A percentile compares a stretch with the other conserved stretches of the same genome.
Evolutionary conservation across 2,888 invertebrate genomes (phyloP).

Genomic region (Tiliacea aurago): DNA sequence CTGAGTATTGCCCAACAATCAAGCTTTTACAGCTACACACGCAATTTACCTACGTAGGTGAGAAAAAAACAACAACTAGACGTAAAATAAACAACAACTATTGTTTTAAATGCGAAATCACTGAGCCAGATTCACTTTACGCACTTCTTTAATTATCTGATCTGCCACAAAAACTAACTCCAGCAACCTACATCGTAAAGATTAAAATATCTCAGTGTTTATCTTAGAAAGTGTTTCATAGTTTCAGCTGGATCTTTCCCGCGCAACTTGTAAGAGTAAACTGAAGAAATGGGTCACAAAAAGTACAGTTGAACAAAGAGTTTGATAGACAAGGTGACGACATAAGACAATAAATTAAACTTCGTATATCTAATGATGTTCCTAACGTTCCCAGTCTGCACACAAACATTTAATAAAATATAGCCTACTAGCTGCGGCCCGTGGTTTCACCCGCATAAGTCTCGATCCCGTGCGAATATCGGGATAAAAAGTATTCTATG

Average conservation of each 20-base stretch:
- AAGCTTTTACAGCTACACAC: not conserved
- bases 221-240: slow-evolving; percentile 41
- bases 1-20: not conserved
- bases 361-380: no score
- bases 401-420: no score
- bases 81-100: slow-evolving; percentile 37
- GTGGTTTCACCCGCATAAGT: no score
- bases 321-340: not conserved
- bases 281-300: slow-evolving; percentile 52
- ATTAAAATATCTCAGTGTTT: slow-evolving; percentile 44
- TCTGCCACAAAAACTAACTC: slow-evolving; percentile 13
- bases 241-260: slow-evolving; percentile 33
- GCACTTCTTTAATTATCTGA: slow-evolving; percentile 22
- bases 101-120: slow-evolving; percentile 34
- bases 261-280: slow-evolving; percentile 38
- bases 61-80: slow-evolving; percentile 22
- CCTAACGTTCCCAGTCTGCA: no score
- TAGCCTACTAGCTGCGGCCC: no score
- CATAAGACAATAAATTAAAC: no score
- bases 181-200: slow-evolving; percentile 22
- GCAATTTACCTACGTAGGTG: not conserved
- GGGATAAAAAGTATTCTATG: no score
- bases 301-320: slow-evolving; percentile 4
- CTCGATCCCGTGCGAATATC: no score
- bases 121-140: slow-evolving; percentile 9